Percentiles rank a stretch among this genome's conserved stretches.
Evolutionary conservation across 1,140 invertebrate genomes (phyloP).

Genomic region (Anastatus disparis): DNA sequence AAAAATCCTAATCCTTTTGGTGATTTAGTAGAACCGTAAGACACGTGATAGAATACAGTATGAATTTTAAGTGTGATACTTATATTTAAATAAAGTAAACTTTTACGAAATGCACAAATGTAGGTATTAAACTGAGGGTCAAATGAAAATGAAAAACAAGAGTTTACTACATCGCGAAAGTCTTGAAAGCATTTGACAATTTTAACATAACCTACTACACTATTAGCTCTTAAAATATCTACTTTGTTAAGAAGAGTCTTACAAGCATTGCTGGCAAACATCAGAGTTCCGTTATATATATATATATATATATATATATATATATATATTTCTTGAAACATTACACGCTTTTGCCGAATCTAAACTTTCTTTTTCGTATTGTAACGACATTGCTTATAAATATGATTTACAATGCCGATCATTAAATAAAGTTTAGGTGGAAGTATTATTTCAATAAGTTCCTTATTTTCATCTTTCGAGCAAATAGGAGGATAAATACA

Average conservation of each 20-base stretch:
- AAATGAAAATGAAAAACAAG: conserved; percentile 19
- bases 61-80: too few relatives aligned
- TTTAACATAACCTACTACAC: not conserved
- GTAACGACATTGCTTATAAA: conserved; percentile 31
- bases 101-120: conserved; percentile 17
- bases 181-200: conserved; percentile 21
- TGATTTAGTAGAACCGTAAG: too few relatives aligned
- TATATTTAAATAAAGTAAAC: conserved; percentile 9
- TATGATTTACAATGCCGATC: conserved; percentile 34
- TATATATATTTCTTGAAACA: conserved; percentile 22
- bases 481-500: conserved; percentile 18
- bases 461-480: not conserved
- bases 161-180: conserved; percentile 14
- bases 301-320: too few relatives aligned
- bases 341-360: conserved; percentile 25
- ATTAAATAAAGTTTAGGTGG: conserved; percentile 1
- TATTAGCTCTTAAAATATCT: conserved; percentile 7
- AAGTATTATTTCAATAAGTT: conserved; percentile 21
- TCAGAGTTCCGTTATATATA: conserved; percentile 7
- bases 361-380: conserved; percentile 23
- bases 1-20: too few relatives aligned
- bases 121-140: not conserved
- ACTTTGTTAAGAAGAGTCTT: conserved; percentile 25
- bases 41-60: too few relatives aligned
- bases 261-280: conserved; percentile 38